These are phyloP conservation scores for Pao palembangensis DNA, from an alignment of 2,113 vertebrate genomes.

Conservation along the genomic window DNA sequence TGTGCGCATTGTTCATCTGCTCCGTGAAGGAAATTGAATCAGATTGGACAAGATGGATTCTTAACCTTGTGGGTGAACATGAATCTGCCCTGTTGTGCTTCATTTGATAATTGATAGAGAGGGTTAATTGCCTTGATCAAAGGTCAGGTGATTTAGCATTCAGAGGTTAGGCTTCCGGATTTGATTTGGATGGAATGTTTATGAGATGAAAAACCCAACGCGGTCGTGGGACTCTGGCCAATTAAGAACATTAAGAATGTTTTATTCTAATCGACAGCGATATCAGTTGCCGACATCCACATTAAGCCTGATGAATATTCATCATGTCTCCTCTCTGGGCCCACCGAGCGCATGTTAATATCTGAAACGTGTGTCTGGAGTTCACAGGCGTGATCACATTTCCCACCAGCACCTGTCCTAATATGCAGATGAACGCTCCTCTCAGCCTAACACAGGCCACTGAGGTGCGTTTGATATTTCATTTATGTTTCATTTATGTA, in stretches of 20 bases:
- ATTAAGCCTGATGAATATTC: constrained; percentile 72
- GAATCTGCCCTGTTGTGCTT: constrained; percentile 51
- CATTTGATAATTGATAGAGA: constrained; percentile 69
- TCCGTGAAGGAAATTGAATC: constrained; percentile 25
- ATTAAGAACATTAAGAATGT: constrained; percentile 73
- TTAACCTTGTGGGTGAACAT: constrained; percentile 39
- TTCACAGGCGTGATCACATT: constrained; percentile 61
- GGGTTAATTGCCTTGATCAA: constrained; percentile 70
- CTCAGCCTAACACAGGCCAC: constrained; percentile 55
- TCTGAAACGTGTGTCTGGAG: constrained; percentile 59
- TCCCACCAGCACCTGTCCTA: constrained; percentile 69
- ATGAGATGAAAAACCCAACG: constrained; percentile 58
- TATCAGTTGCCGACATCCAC: constrained; percentile 67
- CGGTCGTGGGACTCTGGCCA: constrained; percentile 63
- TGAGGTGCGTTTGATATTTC: constrained; percentile 74
- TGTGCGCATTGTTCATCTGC: constrained; percentile 12
- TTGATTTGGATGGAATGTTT: constrained; percentile 58
- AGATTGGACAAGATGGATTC: constrained; percentile 34
- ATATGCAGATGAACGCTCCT: constrained; percentile 73
- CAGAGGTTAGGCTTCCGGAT: constrained; percentile 55
- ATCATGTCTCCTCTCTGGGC: constrained; percentile 54
- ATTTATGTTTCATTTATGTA: constrained; percentile 78
- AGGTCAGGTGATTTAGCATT: constrained; percentile 64
- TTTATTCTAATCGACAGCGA: constrained; percentile 67
- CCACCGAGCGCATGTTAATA: constrained; percentile 70